Conservation (phyloP, 2,797 vertebrate species). For the Amazona ochrocephala region DNA sequence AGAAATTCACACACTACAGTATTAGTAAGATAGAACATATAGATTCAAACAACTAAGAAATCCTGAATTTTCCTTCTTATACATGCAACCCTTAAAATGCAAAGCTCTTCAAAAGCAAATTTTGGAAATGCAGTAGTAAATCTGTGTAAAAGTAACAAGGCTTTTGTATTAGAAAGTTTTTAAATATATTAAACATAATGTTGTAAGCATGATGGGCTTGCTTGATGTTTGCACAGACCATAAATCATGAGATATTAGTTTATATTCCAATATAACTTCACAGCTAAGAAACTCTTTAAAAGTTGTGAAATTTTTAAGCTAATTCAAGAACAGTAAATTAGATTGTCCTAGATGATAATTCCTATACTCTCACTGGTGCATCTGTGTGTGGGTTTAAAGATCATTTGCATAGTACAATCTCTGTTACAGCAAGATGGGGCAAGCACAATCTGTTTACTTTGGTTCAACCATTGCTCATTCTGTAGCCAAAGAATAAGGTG, state of each 20-base stretch:
- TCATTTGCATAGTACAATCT: conserved; percentile 52
- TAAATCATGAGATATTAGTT: not conserved
- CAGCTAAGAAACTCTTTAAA: not conserved
- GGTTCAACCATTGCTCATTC: not conserved
- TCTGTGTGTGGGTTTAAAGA: conserved; percentile 31
- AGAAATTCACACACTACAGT: not conserved
- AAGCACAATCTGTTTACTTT: conserved; percentile 41
- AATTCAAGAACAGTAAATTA: conserved; percentile 6
- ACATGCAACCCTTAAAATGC: not conserved
- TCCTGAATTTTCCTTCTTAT: not conserved
- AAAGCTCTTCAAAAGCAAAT: not conserved
- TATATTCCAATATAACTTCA: not conserved
- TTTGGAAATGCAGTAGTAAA: not conserved
- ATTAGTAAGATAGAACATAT: not conserved
- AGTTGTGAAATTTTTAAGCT: conserved; percentile 18
- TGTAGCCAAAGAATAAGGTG: conserved; percentile 10
- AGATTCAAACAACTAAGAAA: not conserved
- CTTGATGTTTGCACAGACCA: not conserved
- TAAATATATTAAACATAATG: not conserved
- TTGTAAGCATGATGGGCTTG: not conserved
- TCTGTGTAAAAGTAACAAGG: not conserved
- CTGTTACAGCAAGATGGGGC: conserved; percentile 47
- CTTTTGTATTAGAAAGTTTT: not conserved
- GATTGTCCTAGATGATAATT: conserved; percentile 38
- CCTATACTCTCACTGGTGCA: not conserved